phyloP scores from a whole-genome alignment of 1,140 invertebrate genomes.

The Frieseomelitta varia region DNA sequence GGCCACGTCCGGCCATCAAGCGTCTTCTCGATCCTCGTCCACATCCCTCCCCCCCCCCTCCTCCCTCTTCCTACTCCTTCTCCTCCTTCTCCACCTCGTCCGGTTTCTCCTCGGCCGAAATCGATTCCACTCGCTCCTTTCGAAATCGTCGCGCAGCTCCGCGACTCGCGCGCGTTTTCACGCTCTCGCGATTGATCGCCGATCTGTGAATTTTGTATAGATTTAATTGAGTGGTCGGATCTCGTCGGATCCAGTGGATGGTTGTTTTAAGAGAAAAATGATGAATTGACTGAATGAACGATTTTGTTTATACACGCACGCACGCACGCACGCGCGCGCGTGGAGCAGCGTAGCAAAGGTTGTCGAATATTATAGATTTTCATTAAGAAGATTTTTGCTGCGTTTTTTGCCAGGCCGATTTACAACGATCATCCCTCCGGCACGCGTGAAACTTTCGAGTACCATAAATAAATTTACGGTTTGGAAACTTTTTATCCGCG shows the following conservation, averaged over 20 bases:
- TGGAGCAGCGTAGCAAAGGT: not conserved
- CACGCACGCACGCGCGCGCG: not conserved
- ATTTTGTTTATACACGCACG: slow-evolving; percentile 2
- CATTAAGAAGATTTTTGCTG: slow-evolving; percentile 22
- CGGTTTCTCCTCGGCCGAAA: not conserved
- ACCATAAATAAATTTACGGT: not conserved
- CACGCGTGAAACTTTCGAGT: not conserved
- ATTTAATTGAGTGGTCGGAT: slow-evolving; percentile 19
- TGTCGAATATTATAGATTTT: slow-evolving; percentile 36
- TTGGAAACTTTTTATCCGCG: not conserved
- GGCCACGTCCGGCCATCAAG: not conserved
- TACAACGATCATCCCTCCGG: not conserved
- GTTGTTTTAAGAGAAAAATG: not conserved
- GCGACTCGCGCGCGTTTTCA: no score
- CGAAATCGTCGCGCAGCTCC: no score
- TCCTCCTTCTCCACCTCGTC: no score
- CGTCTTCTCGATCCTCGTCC: not conserved
- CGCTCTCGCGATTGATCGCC: not conserved
- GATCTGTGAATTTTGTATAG: not conserved
- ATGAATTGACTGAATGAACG: slow-evolving; percentile 24
- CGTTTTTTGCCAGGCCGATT: not conserved
- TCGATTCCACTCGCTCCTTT: not conserved
- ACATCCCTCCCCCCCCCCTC: not conserved
- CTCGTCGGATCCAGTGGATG: not conserved
- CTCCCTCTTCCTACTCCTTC: no score